Evolutionary conservation across 2,888 invertebrate genomes (phyloP), one percentile per base, ranked within the genome.

Genomic region (Oasisia sp.): DNA sequence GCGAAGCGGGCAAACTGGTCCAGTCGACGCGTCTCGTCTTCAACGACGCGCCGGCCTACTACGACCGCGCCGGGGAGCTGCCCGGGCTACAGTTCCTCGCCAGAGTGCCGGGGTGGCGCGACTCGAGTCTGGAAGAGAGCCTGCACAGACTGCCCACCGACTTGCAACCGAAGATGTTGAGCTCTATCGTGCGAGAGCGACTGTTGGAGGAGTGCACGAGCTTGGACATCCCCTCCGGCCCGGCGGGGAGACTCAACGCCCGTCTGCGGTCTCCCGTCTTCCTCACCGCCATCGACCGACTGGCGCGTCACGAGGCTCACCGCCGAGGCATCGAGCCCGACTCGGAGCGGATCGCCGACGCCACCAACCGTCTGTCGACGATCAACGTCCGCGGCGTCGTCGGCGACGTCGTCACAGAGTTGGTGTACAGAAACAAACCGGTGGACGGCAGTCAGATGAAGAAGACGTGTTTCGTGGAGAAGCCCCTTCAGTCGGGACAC

Each of bases 21-120:
- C 92, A 93, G 8, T 91, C 94, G 1, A 91, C 90, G 19, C 90
- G 32, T 32, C 92, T 94, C 56, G 92, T 94, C 11, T 94, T 93
- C 92, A 94, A 94, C 56, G 93, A 94, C 91, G 92, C 94, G 0
- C 94, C 94, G n/a, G 92, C 93, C 14, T 93, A 91, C 91, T 94
- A 94, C 89, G 93, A 94, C 89, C 92, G 94, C 32, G 93, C 93
- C 0, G 90, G 92, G 32, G 92, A 92, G 27, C 93, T 74, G n/a
- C 74, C 90, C 90, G 92, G 92, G 8, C 32, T 94, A 19, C 93
- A 93, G 92, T 94, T 94, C 91, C 45, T 94, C 19, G 89, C 93
- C 14, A 92, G 94, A 58, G 89, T 93, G 89, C 91, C 92, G 45
- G 93, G 94, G 91, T 93, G 93, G 45, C 93, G 93, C 32, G 50